Evolutionary conservation across 2,797 vertebrate species (phyloP), one percentile per base, ranked within the genome.

Genomic region (Sciurus vulgaris): DNA sequence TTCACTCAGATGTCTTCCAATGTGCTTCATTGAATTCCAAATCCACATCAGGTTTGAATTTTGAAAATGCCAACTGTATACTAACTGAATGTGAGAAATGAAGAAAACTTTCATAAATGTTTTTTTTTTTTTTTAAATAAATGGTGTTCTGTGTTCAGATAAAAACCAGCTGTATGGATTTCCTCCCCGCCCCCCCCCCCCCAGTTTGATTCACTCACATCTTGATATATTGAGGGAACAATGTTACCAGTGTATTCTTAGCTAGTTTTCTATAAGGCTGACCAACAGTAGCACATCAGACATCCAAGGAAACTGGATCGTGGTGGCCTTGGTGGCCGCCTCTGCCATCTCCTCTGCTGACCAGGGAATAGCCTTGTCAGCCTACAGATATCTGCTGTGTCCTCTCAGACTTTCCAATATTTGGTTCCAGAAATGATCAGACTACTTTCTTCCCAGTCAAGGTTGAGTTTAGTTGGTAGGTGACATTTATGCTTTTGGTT

Each of bases 51-150:
- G 97, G 95, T 96, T 97, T 93, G 91, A 91, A 97, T 97, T 96
- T 95, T 96, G 97, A 96, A 97, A 98, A 97, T 97, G 96, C 96
- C 97, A 97, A 97, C 94, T 96, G 94, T 97, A 95, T 97, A 92
- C 95, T 96, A 88, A 94, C 82, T 69, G 87, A 96, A 97, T 86
- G 94, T 97, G 96, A 94, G 96, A 98, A 96, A 96, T 83, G 96
- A 89, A 93, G 96, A 93, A 95, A 96, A 96, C 95, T 94, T 97
- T 85, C 74, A 87, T 94, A 86, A 93, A 88, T 92, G 54, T 73
- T 93, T 93, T 94, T 89, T n/a, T 2, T 73, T 93, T 93, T 94
- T 89, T n/a, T 2, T 7, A 15, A 95, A 93, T 86, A 94, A 95
- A 63, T 59, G 59, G 72, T 86, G 89, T 93, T 93, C 92, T 90